A percentile compares a stretch with the other conserved stretches of the same genome.
Evolutionary conservation across 64 coral and sea anemone genomes (phyloP).

Genomic region (Dendronephthya gigantea): DNA sequence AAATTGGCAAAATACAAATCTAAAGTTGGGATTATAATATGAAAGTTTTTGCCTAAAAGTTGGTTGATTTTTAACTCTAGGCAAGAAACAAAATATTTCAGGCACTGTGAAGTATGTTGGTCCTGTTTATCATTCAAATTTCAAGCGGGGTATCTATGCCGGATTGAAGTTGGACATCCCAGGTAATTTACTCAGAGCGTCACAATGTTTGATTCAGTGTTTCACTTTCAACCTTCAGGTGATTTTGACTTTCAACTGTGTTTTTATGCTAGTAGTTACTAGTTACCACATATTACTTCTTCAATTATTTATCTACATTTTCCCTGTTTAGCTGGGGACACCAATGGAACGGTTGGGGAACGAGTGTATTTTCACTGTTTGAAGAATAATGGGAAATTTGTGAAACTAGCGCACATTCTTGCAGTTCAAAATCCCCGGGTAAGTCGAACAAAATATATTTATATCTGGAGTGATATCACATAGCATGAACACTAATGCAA

Average conservation of each 20-base stretch:
- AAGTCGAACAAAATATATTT: not conserved
- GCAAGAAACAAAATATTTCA: slow-evolving; percentile 67
- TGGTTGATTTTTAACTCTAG: slow-evolving; percentile 26
- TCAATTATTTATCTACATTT: not conserved
- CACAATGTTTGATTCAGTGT: no score
- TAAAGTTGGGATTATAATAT: not conserved
- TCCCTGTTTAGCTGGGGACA: slow-evolving; percentile 61
- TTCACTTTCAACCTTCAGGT: no score
- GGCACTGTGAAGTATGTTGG: slow-evolving; percentile 86
- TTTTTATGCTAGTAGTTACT: no score
- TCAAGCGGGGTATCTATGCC: slow-evolving; percentile 53
- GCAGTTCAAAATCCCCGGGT: slow-evolving; percentile 83
- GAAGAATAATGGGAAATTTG: slow-evolving; percentile 60
- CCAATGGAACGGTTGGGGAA: slow-evolving; percentile 43
- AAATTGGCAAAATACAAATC: no score
- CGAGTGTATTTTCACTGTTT: slow-evolving; percentile 59
- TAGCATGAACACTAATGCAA: no score
- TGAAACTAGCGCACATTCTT: slow-evolving; percentile 66
- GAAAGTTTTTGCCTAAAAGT: not conserved
- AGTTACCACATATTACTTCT: no score
- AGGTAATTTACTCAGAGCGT: slow-evolving; percentile 53
- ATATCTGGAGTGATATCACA: no score
- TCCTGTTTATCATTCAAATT: slow-evolving; percentile 44
- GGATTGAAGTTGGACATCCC: slow-evolving; percentile 84
- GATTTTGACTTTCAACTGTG: no score